Evolutionary conservation across 2,797 vertebrate genomes (phyloP).

Genomic region (Pseudocheirus occidentalis): DNA sequence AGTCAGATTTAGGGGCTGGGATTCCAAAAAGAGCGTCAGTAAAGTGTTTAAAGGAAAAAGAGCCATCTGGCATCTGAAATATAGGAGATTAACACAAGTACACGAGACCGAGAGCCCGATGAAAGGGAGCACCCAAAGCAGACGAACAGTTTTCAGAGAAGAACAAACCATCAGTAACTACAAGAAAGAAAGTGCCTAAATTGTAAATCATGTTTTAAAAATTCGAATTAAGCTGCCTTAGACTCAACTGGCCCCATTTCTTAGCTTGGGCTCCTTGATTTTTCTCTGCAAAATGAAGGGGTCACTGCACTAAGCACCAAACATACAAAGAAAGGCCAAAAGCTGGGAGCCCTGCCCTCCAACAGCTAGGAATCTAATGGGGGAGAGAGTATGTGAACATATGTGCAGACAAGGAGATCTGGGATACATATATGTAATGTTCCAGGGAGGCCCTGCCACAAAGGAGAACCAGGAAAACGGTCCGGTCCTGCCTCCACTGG

Average conservation of each 20-base stretch:
- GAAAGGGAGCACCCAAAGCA: background rate
- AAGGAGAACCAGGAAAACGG: background rate
- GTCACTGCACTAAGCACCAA: background rate
- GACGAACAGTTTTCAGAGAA: background rate
- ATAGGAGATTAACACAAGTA: background rate
- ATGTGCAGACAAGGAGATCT: background rate
- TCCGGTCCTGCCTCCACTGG: background rate
- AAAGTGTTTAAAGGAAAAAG: background rate
- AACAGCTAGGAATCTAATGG: background rate
- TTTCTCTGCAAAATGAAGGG: background rate
- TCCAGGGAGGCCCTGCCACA: background rate
- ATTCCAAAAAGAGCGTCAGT: background rate
- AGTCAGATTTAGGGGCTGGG: background rate
- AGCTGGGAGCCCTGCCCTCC: background rate
- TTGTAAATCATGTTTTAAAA: background rate
- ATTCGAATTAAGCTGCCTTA: background rate
- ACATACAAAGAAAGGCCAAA: background rate
- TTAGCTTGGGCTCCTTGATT: background rate
- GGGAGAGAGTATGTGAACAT: background rate
- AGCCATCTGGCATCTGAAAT: background rate
- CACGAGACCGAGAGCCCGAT: background rate
- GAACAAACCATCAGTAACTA: background rate
- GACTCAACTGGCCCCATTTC: background rate
- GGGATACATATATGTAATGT: background rate
- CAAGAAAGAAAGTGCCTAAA: background rate